Evolutionary conservation across 2,888 invertebrate species (phyloP).

Genomic region (Fragum whitleyi): DNA sequence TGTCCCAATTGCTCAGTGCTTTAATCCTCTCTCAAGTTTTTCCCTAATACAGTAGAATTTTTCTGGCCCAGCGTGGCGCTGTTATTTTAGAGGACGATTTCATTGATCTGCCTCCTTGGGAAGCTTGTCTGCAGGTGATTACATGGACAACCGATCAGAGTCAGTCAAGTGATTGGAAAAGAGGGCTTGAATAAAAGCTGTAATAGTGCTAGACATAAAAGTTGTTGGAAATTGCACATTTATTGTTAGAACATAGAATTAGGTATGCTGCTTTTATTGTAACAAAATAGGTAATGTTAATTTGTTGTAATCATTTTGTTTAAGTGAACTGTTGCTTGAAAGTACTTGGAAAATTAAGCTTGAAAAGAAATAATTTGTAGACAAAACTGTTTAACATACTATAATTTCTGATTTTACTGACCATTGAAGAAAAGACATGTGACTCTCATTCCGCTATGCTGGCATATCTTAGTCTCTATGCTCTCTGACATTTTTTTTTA

Average conservation of each 20-base stretch:
- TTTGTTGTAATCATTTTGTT: not conserved
- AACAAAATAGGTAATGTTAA: constrained; percentile 25
- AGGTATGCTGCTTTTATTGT: constrained; percentile 23
- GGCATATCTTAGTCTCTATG: no score
- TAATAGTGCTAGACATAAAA: constrained; percentile 11
- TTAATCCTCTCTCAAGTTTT: not conserved
- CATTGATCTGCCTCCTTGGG: constrained; percentile 25
- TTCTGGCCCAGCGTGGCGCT: not conserved
- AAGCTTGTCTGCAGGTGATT: constrained; percentile 33
- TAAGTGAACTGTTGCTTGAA: constrained; percentile 5
- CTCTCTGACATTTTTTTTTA: no score
- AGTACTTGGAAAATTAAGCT: no score
- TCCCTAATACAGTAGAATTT: constrained; percentile 4
- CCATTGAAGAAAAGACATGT: no score
- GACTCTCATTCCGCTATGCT: no score
- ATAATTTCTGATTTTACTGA: no score
- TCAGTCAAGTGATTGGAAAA: constrained; percentile 25
- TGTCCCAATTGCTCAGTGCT: constrained; percentile 23
- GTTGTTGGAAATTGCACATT: constrained; percentile 24
- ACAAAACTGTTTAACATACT: no score
- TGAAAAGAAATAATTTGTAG: no score
- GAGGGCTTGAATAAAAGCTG: constrained; percentile 11
- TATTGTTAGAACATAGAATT: constrained; percentile 22
- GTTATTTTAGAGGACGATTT: constrained; percentile 39
- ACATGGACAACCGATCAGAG: constrained; percentile 12